Evolutionary conservation across 2,797 vertebrate species (phyloP).

Genomic region (Sebastes diploproa): DNA sequence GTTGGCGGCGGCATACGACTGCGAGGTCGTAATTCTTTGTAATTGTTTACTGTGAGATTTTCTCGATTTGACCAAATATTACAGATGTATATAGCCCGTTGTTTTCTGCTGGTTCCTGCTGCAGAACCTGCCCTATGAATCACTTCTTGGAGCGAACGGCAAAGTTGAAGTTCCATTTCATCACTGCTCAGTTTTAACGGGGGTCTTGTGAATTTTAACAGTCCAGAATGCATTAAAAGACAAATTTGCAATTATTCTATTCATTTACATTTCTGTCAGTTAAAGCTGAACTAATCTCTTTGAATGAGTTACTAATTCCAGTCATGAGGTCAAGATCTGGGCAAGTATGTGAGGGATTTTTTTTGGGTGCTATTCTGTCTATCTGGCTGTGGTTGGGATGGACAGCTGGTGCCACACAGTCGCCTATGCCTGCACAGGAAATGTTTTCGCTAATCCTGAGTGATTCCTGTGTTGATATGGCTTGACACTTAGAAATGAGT

Average conservation of each 20-base stretch:
- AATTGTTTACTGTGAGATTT: background rate
- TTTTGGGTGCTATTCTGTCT: background rate
- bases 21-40: too few relatives aligned
- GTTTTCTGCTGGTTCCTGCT: background rate
- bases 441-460: conserved; percentile 5
- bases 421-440: conserved; percentile 1
- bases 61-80: background rate
- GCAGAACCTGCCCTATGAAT: background rate
- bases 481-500: conserved; percentile 4
- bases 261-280: conserved; percentile 40
- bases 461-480: conserved; percentile 4
- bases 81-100: background rate
- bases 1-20: background rate
- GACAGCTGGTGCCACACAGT: conserved; percentile 22
- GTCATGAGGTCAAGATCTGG: conserved; percentile 29
- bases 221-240: conserved; percentile 24
- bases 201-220: conserved; percentile 17
- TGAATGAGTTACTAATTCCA: conserved; percentile 46
- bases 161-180: background rate
- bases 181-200: conserved; percentile 3
- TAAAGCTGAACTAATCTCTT: conserved; percentile 41
- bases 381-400: background rate
- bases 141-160: background rate
- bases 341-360: conserved; percentile 15
- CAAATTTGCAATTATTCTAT: conserved; percentile 28